phyloP scores from a whole-genome alignment of 2,888 invertebrate genomes.

The Melinaea marsaeus region DNA sequence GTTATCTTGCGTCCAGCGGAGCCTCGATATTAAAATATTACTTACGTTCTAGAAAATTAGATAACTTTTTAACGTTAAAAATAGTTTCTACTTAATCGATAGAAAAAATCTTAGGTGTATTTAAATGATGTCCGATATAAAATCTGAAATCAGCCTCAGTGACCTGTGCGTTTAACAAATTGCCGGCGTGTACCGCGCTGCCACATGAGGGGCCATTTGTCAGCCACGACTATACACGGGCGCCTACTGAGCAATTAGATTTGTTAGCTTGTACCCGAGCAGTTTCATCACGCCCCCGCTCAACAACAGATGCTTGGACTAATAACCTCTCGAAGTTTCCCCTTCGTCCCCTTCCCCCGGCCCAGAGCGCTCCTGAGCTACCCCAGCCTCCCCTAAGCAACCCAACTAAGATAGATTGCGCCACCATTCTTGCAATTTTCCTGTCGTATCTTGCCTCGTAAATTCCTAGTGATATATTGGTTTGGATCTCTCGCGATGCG shows the following conservation, averaged over 20 bases:
- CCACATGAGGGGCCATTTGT: conserved; percentile 71
- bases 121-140: conserved; percentile 33
- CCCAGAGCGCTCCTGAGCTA: conserved; percentile 52
- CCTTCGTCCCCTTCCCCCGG: conserved; percentile 60
- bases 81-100: neutral
- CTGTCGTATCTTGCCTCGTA: conserved; percentile 94
- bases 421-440: conserved; percentile 95
- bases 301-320: conserved; percentile 80
- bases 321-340: conserved; percentile 80
- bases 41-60: conserved; percentile 34
- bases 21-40: conserved; percentile 55
- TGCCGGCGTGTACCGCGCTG: conserved; percentile 50
- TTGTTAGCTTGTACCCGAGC: conserved; percentile 76
- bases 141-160: conserved; percentile 51
- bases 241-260: conserved; percentile 78
- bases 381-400: conserved; percentile 73
- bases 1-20: conserved; percentile 69
- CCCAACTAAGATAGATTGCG: conserved; percentile 92
- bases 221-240: conserved; percentile 63
- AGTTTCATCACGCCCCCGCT: conserved; percentile 77
- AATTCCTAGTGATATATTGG: conserved; percentile 91
- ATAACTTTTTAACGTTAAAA: neutral
- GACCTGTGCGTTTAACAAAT: conserved; percentile 69
- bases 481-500: conserved; percentile 78
- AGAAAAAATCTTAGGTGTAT: neutral